Percentiles rank a stretch among this genome's conserved stretches.
phyloP scores from a whole-genome alignment of 2,113 vertebrate genomes.

The Tor tambroides region DNA sequence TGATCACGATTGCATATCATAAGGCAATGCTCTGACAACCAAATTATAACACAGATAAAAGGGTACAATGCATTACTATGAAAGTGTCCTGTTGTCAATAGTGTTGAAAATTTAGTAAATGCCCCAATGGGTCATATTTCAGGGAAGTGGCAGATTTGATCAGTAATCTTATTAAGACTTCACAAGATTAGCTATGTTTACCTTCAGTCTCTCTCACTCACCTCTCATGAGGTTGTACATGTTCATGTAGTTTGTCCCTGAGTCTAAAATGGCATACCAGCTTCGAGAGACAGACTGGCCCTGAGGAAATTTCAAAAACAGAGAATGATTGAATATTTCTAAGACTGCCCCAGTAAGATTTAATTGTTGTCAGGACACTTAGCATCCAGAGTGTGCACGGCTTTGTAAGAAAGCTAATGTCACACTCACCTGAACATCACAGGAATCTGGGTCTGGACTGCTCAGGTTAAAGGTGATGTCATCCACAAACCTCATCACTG shows the following conservation, averaged over 20 bases:
- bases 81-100: too few species aligned
- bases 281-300: constrained; percentile 51
- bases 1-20: too few species aligned
- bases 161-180: too few species aligned
- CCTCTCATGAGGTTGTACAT: constrained; percentile 58
- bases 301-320: constrained; percentile 36
- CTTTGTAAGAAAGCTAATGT: not conserved
- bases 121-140: too few species aligned
- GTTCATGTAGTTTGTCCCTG: constrained; percentile 55
- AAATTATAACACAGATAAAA: too few species aligned
- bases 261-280: constrained; percentile 59
- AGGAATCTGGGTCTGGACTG: constrained; percentile 45
- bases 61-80: too few species aligned
- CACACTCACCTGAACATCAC: constrained; percentile 53
- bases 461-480: constrained; percentile 58
- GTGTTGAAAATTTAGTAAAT: too few species aligned
- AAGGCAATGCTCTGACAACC: too few species aligned
- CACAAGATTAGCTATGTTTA: too few species aligned
- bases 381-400: too few species aligned
- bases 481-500: constrained; percentile 55
- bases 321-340: not conserved
- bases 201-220: not conserved
- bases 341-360: not conserved
- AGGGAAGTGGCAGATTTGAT: too few species aligned
- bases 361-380: not conserved